Percentiles rank a stretch among this genome's conserved stretches.
Evolutionary conservation across 2,113 vertebrate genomes (phyloP).

Genomic region (Hippocampus guttulatus): DNA sequence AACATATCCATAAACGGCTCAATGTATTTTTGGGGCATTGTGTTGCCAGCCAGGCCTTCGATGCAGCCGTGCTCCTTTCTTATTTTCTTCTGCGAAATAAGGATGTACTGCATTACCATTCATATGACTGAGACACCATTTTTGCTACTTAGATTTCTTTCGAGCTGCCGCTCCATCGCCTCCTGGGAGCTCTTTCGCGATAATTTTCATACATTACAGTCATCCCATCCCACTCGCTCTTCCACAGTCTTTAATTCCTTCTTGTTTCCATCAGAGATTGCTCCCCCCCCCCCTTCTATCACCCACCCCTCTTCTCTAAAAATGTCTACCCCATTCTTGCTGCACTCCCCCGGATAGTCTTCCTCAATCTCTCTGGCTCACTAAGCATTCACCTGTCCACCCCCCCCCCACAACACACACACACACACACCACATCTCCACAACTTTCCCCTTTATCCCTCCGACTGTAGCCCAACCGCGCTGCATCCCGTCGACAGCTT

Average conservation of each 20-base stretch:
- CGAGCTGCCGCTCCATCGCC: slow-evolving; percentile 20
- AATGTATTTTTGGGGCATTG: neutral
- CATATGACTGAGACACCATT: slow-evolving; percentile 32
- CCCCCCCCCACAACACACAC: neutral
- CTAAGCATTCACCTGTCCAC: slow-evolving; percentile 41
- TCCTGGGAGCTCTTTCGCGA: slow-evolving; percentile 42
- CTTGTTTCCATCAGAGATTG: slow-evolving; percentile 47
- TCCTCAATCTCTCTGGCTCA: slow-evolving; percentile 40
- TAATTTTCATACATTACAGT: slow-evolving; percentile 60
- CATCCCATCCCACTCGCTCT: slow-evolving; percentile 39
- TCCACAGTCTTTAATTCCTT: slow-evolving; percentile 46
- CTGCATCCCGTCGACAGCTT: slow-evolving; percentile 52
- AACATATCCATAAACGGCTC: neutral
- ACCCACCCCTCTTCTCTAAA: neutral
- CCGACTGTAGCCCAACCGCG: slow-evolving; percentile 15
- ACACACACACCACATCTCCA: slow-evolving; percentile 36
- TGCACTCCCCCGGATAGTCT: slow-evolving; percentile 30
- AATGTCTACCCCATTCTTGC: slow-evolving; percentile 38
- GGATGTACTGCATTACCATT: slow-evolving; percentile 18
- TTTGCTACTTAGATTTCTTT: slow-evolving; percentile 37
- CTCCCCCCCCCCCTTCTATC: slow-evolving; percentile 12
- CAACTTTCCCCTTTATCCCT: slow-evolving; percentile 39
- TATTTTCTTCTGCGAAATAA: slow-evolving; percentile 17
- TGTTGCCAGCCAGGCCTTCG: neutral
- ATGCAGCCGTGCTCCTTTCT: slow-evolving; percentile 21